Base-by-base conservation (phyloP, 1,140 invertebrate species). In the Drosophila insularis region DNA sequence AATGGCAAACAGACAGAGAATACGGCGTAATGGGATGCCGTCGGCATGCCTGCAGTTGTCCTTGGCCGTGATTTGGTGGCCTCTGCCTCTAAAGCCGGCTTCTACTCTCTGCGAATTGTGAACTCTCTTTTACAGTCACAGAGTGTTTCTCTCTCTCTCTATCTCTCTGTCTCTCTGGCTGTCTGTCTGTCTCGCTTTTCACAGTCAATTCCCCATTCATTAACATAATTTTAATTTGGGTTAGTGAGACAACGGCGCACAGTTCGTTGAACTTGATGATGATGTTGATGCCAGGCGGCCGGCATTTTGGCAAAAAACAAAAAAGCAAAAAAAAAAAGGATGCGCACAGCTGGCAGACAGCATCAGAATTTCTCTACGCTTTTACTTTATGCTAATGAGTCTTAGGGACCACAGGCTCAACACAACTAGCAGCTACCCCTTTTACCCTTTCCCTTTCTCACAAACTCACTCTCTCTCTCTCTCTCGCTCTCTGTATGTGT, bases 221-320 rank as follows among this genome's bases (percentile, higher is more conserved):
- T 90, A 90, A 90, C 89, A 90, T 90, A 90, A 90, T 90, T 90
- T 90, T 90, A 90, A 90, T 90, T 90, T 90, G 75, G 89, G 89
- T 90, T 90, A 90, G 87, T 90, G 80, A 90, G 85, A 85, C 84
- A 89, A 87, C 85, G 77, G 78, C 71, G 63, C 75, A 61, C 74
- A 68, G 80, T 82, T 82, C 80, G 80, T 90, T 90, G 87, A 90
- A 90, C 87, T 69, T 72, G 69, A 53, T 60, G 40, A 37, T 37
- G 35, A 37, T 37, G 10, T 4, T 4, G 7, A 35, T 35, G 32
- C 35, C 35, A 37, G 35, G 35, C 35, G 35, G 35, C 11, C 35
- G 35, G 35, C 35, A 2, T 37, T 37, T 37, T 37, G 35, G 35
- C 35, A 37, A 11, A 17, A 14, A 27, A 32, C 40, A 17, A 40